These are phyloP conservation scores for Atrina japonica DNA, from an alignment of 2,888 invertebrate genomes.

Conservation along the genomic window DNA sequence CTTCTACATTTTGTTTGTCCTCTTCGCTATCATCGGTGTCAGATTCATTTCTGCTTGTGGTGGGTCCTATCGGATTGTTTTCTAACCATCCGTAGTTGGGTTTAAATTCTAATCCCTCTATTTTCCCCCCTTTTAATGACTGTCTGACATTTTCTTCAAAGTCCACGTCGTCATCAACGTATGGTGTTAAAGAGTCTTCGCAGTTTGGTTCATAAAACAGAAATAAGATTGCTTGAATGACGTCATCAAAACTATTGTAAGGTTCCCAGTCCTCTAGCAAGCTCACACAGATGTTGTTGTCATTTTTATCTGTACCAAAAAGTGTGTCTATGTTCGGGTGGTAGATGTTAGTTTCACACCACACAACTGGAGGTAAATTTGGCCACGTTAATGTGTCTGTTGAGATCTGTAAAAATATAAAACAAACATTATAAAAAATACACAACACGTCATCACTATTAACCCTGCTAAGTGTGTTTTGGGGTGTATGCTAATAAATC, in stretches of 20 bases:
- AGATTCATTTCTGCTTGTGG: too few species aligned
- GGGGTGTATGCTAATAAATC: too few species aligned
- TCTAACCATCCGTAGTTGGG: slow-evolving; percentile 17
- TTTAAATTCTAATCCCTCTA: slow-evolving; percentile 12
- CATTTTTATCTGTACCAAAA: not conserved
- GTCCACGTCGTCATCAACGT: not conserved
- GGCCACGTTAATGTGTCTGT: slow-evolving; percentile 2
- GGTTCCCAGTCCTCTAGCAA: slow-evolving; percentile 4
- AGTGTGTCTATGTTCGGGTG: slow-evolving; percentile 23
- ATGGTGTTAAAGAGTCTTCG: slow-evolving; percentile 7
- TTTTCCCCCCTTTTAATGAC: slow-evolving; percentile 14
- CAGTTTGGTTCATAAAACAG: slow-evolving; percentile 26
- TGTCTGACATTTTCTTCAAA: slow-evolving; percentile 18
- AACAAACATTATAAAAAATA: too few species aligned
- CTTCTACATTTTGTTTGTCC: too few species aligned
- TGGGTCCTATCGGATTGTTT: too few species aligned
- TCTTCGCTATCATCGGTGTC: too few species aligned
- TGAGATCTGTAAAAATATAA: too few species aligned
- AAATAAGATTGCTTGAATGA: slow-evolving; percentile 14
- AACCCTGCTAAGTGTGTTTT: too few species aligned
- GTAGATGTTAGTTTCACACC: slow-evolving; percentile 22
- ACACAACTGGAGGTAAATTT: not conserved
- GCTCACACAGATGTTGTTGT: slow-evolving; percentile 16
- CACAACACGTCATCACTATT: too few species aligned
- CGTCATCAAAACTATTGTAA: slow-evolving; percentile 13